A percentile compares a stretch with the other conserved stretches of the same genome.
These are phyloP conservation scores for Zaprionus davidi DNA, from an alignment of 1,140 invertebrate species.

Conservation along the genomic window DNA sequence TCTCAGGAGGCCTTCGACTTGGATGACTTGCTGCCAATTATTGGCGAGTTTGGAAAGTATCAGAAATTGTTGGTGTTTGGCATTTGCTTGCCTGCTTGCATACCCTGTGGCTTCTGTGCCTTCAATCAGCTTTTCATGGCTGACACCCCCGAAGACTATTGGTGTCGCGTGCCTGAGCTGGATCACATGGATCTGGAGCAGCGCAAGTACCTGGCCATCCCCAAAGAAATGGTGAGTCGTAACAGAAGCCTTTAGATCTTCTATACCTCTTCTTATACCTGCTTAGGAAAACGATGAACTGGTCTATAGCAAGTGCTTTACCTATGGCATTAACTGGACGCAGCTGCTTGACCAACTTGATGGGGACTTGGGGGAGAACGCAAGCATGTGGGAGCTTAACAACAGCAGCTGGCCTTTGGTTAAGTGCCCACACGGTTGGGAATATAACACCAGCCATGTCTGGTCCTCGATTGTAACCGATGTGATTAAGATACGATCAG, in stretches of 20 bases:
- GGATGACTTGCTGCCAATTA: slow-evolving; percentile 92
- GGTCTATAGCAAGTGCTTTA: slow-evolving; percentile 87
- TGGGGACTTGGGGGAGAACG: slow-evolving; percentile 50
- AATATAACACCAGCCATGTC: slow-evolving; percentile 89
- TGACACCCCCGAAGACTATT: slow-evolving; percentile 90
- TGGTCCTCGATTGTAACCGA: slow-evolving; percentile 92
- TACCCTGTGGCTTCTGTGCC: slow-evolving; percentile 95
- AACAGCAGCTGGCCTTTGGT: slow-evolving; percentile 87
- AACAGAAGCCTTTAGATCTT: not conserved
- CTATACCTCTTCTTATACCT: slow-evolving; percentile 5
- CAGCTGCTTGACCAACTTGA: slow-evolving; percentile 84
- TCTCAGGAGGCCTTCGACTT: slow-evolving; percentile 88
- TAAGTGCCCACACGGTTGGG: slow-evolving; percentile 91
- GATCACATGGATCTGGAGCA: slow-evolving; percentile 86
- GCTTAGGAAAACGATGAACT: slow-evolving; percentile 84
- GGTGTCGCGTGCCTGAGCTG: slow-evolving; percentile 90
- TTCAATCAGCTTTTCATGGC: slow-evolving; percentile 96
- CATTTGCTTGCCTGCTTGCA: slow-evolving; percentile 93
- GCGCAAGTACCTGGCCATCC: slow-evolving; percentile 88
- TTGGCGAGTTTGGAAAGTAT: slow-evolving; percentile 94
- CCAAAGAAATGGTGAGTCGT: slow-evolving; percentile 83
- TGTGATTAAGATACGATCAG: slow-evolving; percentile 85
- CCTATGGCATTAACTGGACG: slow-evolving; percentile 90
- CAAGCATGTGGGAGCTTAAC: slow-evolving; percentile 84
- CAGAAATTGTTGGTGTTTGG: slow-evolving; percentile 94